Conservation (phyloP, 2,888 invertebrate genomes). For the Sipha maydis region DNA sequence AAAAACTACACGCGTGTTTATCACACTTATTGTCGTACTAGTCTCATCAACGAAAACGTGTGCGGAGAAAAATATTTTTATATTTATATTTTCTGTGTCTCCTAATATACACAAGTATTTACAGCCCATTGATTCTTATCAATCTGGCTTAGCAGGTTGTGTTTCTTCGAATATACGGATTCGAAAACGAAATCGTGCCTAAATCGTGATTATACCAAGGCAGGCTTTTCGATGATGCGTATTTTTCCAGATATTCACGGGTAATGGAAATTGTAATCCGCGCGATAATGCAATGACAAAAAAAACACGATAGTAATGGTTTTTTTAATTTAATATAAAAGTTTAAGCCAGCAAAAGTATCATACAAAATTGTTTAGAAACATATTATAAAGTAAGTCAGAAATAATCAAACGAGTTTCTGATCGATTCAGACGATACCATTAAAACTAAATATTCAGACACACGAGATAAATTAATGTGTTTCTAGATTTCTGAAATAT, state of each 20-base stretch:
- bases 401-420: constrained; percentile 37
- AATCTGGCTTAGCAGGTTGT: background rate
- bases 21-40: background rate
- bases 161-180: background rate
- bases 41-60: background rate
- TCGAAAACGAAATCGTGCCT: background rate
- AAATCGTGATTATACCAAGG: background rate
- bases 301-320: background rate
- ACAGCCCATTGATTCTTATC: background rate
- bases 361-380: background rate
- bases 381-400: background rate
- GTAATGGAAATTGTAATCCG: constrained; percentile 15
- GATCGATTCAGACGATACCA: background rate
- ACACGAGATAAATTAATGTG: background rate
- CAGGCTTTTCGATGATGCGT: background rate
- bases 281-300: background rate
- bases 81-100: background rate
- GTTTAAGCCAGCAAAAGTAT: background rate
- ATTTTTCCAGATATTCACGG: background rate
- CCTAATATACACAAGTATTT: background rate
- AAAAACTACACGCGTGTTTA: constrained; percentile 33
- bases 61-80: background rate
- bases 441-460: background rate
- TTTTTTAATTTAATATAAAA: background rate
- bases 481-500: background rate